Percentiles rank a stretch among this genome's conserved stretches.
Evolutionary conservation across 2,888 invertebrate genomes (phyloP).

Genomic region (Odontothrips loti): DNA sequence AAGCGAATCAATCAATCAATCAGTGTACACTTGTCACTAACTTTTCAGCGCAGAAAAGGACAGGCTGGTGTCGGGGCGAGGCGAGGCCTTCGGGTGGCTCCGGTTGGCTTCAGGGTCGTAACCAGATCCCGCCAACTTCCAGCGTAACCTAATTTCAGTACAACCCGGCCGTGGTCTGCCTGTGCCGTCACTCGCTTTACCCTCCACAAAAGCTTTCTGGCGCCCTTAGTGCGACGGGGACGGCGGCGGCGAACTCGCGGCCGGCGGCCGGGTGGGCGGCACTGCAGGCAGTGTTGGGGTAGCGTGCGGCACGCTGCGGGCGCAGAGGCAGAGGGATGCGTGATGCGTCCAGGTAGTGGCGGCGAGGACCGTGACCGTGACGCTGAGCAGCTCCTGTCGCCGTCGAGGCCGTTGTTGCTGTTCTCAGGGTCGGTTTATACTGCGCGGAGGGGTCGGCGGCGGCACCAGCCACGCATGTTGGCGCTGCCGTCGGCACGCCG

Average conservation of each 20-base stretch:
- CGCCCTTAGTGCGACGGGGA: background rate
- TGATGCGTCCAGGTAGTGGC: too few species aligned
- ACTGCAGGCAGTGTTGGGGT: background rate
- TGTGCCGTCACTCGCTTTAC: background rate
- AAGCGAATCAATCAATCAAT: constrained; percentile 5
- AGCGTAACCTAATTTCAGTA: too few species aligned
- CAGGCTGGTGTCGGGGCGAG: background rate
- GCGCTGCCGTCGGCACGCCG: too few species aligned
- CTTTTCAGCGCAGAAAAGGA: background rate
- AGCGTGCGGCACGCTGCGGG: too few species aligned
- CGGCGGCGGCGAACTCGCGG: background rate
- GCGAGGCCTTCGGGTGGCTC: background rate
- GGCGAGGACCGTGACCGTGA: too few species aligned
- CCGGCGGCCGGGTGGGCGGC: background rate
- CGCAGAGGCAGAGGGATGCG: too few species aligned
- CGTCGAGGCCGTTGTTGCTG: too few species aligned
- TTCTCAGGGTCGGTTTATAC: too few species aligned
- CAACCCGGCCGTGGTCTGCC: background rate
- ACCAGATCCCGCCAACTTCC: too few species aligned
- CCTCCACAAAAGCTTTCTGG: background rate
- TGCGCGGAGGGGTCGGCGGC: too few species aligned
- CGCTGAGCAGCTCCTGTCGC: too few species aligned
- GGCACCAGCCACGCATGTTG: too few species aligned
- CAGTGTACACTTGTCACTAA: constrained; percentile 20
- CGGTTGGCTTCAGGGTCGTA: background rate